Evolutionary conservation across 2,888 invertebrate genomes (phyloP), one percentile per base, ranked within the genome.

Genomic region (Zygaena filipendulae): DNA sequence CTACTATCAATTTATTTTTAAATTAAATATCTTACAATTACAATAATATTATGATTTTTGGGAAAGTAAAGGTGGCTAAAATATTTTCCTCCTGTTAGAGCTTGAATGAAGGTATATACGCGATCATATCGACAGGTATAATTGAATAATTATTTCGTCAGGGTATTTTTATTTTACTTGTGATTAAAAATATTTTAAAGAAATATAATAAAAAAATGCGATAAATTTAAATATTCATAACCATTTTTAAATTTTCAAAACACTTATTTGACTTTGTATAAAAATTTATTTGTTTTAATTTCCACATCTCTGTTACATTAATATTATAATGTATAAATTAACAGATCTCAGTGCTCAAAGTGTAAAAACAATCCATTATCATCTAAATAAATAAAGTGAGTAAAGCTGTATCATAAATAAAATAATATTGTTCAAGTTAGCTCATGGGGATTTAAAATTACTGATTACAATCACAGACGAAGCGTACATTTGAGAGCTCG

Each of bases 341-440:
- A 77, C 79, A 79, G 79, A 79, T 79, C 79, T 74, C 66, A 68
- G 75, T 79, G 75, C 68, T 64, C 62, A 66, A 63, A 63, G 58
- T 66, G 56, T 64, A 63, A 62, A 69, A 55, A 47, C 49, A 59
- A 69, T 67, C 54, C 61, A 63, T 64, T 64, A 66, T 49, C 61
- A 60, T 61, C 59, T 70, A 71, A 70, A 72, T 75, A 75, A 75
- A 75, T 72, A 74, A 16, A 16, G 55, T 58, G 53, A 67, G 72
- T 72, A 74, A 69, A 67, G n/a, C n/a, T 67, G 66, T 57, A 62
- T 62, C 57, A 61, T 51, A 60, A 59, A 33, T 30, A 32, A 19
- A 55, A 53, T 52, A 52, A 52, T 59, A 60, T 68, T 71, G 63
- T 70, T 74, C 67, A 69, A 66, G 54, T 67, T 61, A 66, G 62